Evolutionary conservation across 2,113 vertebrate genomes (phyloP), one percentile per base, ranked within the genome.

Genomic region (Colius striatus): DNA sequence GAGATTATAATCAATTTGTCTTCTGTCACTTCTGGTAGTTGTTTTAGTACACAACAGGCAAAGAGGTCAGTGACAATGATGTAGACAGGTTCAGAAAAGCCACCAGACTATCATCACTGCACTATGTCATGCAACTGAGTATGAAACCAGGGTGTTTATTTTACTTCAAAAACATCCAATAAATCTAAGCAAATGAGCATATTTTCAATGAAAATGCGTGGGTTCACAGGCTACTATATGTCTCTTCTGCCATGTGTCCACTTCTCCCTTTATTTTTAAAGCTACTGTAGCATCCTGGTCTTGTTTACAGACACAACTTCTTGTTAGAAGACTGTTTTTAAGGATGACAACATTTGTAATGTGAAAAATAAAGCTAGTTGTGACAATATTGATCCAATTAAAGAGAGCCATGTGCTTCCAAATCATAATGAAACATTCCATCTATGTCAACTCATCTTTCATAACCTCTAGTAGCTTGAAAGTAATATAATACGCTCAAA

Each of bases 381-480:
- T 65, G 45, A 85, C 23, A 75, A 76, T 17, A 8, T 29, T 87
- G 67, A 90, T 53, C 65, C 78, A 94, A 68, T 62, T 92, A 90
- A 83, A 89, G 38, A 78, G 16, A 82, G 73, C 8, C 20, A 72
- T 71, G 80, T 61, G 84, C 20, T 75, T 80, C 50, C 84, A 90
- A 92, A 77, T 13, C 23, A 61, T 47, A 87, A 57, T 26, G 1
- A 71, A 82, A 60, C 57, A 88, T n/a, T 82, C 36, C 7, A 84
- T 13, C 22, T 84, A 72, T 29, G 80, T 51, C 48, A 90, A 91
- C 10, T 72, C 13, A 90, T 68, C 94, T 96, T 94, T 90, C 45
- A 94, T 71, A 45, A 92, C 21, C 32, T 89, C 34, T 81, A 90
- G 76, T 58, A 90, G 36, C 4, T 23, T 50, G 27, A 94, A 91